Conservation (phyloP, 2,113 vertebrate genomes). For the Galbula dea region DNA sequence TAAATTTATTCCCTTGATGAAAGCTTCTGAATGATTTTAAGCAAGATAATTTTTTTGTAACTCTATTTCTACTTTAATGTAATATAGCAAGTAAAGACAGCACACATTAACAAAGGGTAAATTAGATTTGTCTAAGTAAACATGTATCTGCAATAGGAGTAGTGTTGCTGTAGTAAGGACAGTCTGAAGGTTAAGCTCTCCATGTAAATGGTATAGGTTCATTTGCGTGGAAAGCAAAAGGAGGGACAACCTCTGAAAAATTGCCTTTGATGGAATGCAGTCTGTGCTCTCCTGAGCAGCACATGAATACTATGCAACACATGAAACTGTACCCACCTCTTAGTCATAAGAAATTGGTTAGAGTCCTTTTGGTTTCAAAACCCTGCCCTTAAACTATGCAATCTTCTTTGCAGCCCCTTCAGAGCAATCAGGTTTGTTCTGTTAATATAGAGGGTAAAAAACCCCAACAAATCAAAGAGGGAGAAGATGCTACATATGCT, state of each 20-base stretch:
- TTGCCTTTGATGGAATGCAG: conserved; percentile 60
- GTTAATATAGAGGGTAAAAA: background rate
- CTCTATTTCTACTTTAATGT: conserved; percentile 84
- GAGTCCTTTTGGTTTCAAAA: conserved; percentile 25
- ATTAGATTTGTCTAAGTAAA: conserved; percentile 86
- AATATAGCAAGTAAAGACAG: conserved; percentile 79
- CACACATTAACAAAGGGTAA: conserved; percentile 80
- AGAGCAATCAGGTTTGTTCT: background rate
- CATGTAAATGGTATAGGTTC: conserved; percentile 49
- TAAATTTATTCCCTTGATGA: conserved; percentile 76
- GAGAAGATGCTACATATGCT: background rate
- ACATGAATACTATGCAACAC: conserved; percentile 13
- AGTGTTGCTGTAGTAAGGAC: conserved; percentile 73
- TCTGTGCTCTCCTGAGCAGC: conserved; percentile 63
- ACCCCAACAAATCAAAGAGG: background rate
- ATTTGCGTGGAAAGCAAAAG: conserved; percentile 68
- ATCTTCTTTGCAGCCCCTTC: background rate
- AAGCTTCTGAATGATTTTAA: conserved; percentile 77
- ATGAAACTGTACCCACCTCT: conserved; percentile 15
- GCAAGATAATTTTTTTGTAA: conserved; percentile 79
- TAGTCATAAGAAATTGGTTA: background rate
- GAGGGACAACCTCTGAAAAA: conserved; percentile 61
- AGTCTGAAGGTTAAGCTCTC: conserved; percentile 78
- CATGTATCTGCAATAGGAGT: conserved; percentile 73
- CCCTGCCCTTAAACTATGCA: conserved; percentile 1